These are phyloP conservation scores for Branchipolynoe longqiensis DNA, from an alignment of 2,888 invertebrate species.

Conservation along the genomic window DNA sequence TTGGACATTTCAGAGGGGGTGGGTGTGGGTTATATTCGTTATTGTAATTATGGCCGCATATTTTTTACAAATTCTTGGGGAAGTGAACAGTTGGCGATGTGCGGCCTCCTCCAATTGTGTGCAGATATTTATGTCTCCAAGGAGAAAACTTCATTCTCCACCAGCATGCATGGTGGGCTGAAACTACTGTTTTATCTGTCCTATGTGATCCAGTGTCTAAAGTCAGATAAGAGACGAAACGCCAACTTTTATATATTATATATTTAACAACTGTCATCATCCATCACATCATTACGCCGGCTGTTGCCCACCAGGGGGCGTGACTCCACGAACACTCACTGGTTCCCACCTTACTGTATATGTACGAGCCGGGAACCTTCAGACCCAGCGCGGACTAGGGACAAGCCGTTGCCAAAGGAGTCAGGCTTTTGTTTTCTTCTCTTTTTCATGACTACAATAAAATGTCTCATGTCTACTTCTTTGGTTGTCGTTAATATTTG, in stretches of 20 bases:
- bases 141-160: too few relatives aligned
- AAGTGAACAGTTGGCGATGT: too few relatives aligned
- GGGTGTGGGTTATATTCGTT: constrained; percentile 35
- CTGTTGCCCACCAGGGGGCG: background rate
- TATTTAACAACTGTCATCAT: constrained; percentile 40
- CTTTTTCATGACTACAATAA: constrained; percentile 52
- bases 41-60: constrained; percentile 35
- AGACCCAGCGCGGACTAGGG: background rate
- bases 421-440: constrained; percentile 41
- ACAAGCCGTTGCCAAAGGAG: constrained; percentile 45
- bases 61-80: too few relatives aligned
- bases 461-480: constrained; percentile 47
- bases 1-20: too few relatives aligned
- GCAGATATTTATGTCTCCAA: constrained; percentile 30
- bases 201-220: constrained; percentile 20
- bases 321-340: background rate
- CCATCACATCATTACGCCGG: background rate
- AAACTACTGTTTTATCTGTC: background rate
- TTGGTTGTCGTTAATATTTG: too few relatives aligned
- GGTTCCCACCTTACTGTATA: background rate
- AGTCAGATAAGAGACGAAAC: constrained; percentile 5
- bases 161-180: too few relatives aligned
- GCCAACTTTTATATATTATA: constrained; percentile 16
- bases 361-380: constrained; percentile 20
- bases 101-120: constrained; percentile 11